Base-by-base conservation (phyloP, 1,140 invertebrate species). In the Contarinia nasturtii region DNA sequence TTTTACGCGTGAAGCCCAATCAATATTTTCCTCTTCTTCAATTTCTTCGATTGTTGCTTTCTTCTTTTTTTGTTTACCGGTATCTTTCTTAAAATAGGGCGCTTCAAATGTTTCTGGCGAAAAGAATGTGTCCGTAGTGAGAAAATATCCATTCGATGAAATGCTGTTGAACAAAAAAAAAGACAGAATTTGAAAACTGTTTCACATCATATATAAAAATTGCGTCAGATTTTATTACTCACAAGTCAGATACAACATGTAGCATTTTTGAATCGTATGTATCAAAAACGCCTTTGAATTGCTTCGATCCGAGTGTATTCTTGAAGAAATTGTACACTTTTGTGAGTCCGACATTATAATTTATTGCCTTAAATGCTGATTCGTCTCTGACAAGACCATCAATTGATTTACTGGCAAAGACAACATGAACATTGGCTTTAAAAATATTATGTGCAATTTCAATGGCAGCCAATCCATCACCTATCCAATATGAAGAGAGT, bases 371-470 rank as follows among this genome's bases (percentile, higher is more conserved):
- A 52, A 65, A 70, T 4, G 70, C 72, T 21, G 72, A 72, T 56
- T 65, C 62, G 19, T 68, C 58, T 46, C 69, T 52, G 7, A 72
- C 59, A n/a, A 72, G 52, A 20, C 59, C 55, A 14, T 65, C 61
- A 48, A 67, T 65, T 48, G 71, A 67, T 53, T 67, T 64, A 2
- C 65, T 64, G 34, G 67, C 65, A 52, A 67, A 70, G 14, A 72
- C 61, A 12, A 63, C 72, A 52, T 74, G 68, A 14, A 73, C 71
- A 67, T 73, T 62, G 42, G 69, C 62, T 53, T 65, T 65, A 54
- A 71, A 72, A 38, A 71, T 60, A 58, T 71, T 71, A 33, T 64
- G 61, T 42, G 70, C 70, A 44, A 75, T 57, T 59, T 75, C 72
- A 27, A 73, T 64, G 37, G 69, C 67, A 40, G 73, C 71, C 48